Base-by-base conservation (phyloP, 1,140 invertebrate species). In the Drosophila ananassae region DNA sequence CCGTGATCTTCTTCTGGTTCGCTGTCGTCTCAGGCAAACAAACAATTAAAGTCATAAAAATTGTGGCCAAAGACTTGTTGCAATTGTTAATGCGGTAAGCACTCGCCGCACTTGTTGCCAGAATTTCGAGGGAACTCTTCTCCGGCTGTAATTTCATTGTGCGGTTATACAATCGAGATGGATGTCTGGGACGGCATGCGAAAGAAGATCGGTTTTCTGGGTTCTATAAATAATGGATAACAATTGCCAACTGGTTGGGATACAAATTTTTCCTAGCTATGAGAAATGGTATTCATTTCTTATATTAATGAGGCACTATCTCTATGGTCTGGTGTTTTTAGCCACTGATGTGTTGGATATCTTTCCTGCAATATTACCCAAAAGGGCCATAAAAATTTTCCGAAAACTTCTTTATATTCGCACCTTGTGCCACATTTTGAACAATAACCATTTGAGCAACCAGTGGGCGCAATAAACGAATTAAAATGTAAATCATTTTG, bases 31-130 rank as follows among this genome's bases (percentile, higher is more conserved):
- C 66, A 73, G 46, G 32, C 69, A 78, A 74, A 47, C 81, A 85
- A 87, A 87, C 82, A 85, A 87, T 85, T 85, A 85, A 82, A 87
- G 64, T 87, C 74, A 75, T 87, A 85, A 81, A 63, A 87, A 79
- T 72, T 83, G 75, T 63, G 71, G 54, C 72, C 44, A 64, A 76
- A 79, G 44, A 77, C 46, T 79, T 56, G 59, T 79, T 56, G 54
- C 54, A 64, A 72, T 68, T 76, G 58, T 73, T 79, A 80, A 76
- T 76, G 72, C 67, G 77, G 56, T 59, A 55, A 67, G 52, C 37
- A 32, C 77, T 77, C 77, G 75, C 69, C 72, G 56, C 37, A 37
- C 77, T 77, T 79, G 75, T 74, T 76, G 50, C 51, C 55, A 48
- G 47, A n/a, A 54, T 44, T 30, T 34, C 41, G 25, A 50, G 51